Percentiles rank a stretch among this genome's conserved stretches.
Evolutionary conservation across 1,140 invertebrate genomes (phyloP).

Genomic region (Liolophura sinensis): DNA sequence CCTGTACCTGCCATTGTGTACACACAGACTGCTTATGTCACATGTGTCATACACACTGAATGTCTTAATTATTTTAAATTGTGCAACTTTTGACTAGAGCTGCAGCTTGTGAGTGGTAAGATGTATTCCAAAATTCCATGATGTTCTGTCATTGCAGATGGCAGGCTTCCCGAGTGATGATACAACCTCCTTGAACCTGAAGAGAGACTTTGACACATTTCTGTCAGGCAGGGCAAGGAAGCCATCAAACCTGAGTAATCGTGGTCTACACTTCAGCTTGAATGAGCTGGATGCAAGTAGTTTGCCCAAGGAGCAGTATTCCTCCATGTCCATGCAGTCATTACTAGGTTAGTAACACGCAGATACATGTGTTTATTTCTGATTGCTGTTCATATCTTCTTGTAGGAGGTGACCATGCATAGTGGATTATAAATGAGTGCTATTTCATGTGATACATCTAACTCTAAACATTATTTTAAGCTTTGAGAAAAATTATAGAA

Average conservation of each 20-base stretch:
- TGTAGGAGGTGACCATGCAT: background rate
- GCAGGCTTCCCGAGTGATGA: constrained; percentile 21
- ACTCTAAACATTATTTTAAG: too few species aligned
- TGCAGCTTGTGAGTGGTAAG: too few species aligned
- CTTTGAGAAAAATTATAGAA: too few species aligned
- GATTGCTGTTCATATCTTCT: background rate
- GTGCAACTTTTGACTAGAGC: too few species aligned
- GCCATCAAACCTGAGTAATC: constrained; percentile 1
- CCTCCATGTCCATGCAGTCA: constrained; percentile 23
- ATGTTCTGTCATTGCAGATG: too few species aligned
- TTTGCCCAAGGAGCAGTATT: constrained; percentile 2
- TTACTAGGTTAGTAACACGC: constrained; percentile 22
- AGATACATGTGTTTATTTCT: background rate
- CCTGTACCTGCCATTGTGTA: too few species aligned
- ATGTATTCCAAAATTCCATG: too few species aligned
- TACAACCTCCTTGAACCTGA: constrained; percentile 36
- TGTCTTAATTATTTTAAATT: too few species aligned
- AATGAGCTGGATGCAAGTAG: constrained; percentile 13
- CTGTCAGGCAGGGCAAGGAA: constrained; percentile 19
- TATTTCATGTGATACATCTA: too few species aligned
- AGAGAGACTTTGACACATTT: constrained; percentile 41
- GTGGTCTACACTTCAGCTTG: constrained; percentile 17
- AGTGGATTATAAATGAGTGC: too few species aligned
- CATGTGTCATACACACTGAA: too few species aligned
- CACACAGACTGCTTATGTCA: too few species aligned